Base-by-base conservation (phyloP, 2,797 vertebrate genomes). In the Tauraco hartlaubi region DNA sequence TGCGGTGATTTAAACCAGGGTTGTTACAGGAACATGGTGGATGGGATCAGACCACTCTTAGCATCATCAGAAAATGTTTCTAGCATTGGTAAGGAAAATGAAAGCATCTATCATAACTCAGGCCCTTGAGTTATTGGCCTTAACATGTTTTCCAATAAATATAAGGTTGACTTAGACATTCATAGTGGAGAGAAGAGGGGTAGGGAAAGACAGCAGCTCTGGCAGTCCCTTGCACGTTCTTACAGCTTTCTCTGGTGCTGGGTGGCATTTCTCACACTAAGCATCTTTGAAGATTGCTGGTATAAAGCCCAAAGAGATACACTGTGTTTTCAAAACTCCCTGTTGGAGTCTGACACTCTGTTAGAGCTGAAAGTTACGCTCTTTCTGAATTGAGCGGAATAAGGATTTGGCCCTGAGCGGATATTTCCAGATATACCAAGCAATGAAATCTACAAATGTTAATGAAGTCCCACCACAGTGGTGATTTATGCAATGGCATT, bases 401-500 rank as follows among this genome's bases (percentile, higher is more conserved):
- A 29, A 74, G 19, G 33, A 29, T 86, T 88, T 95, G 63, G 31
- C 41, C 52, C 33, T 25, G 11, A 56, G 58, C 77, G 37, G 33
- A 7, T 85, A 44, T 62, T 69, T 85, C 66, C 21, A 11, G 26
- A 14, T 41, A 0, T 11, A 56, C 26, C 21, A 9, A 33, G 52
- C 23, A 82, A 48, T n/a, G 63, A 28, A 90, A 88, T 85, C 93
- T 71, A 29, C 37, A 54, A 92, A 91, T 90, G 89, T 39, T 92
- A 78, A 94, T 14, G 17, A 87, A 88, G 83, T 79, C 84, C 90
- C 35, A 84, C 79, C 11, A 8, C 54, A 90, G 91, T 28, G 88
- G 85, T 94, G 90, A 95, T 94, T 87, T 95, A 76, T 84, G 46
- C 81, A 87, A 75, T 84, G 68, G 52, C 55, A 51, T 95, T 97